These are phyloP conservation scores for Diabrotica undecimpunctata DNA, from an alignment of 1,140 invertebrate species.

Conservation along the genomic window DNA sequence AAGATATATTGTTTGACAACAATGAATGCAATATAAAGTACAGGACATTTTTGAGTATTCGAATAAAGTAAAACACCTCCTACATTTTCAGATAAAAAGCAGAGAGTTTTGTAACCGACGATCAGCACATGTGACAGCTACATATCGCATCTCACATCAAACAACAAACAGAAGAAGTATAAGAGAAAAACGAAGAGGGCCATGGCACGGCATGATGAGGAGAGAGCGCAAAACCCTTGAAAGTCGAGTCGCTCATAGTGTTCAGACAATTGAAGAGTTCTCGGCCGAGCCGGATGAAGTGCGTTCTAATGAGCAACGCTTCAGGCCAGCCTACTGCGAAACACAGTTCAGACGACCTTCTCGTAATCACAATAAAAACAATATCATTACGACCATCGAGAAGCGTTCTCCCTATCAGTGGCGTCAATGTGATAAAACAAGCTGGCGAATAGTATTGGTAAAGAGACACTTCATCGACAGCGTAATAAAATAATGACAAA, in stretches of 20 bases:
- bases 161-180: background rate
- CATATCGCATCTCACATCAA: background rate
- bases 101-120: no score
- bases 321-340: constrained; percentile 20
- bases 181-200: constrained; percentile 20
- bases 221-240: constrained; percentile 11
- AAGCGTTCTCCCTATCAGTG: constrained; percentile 15
- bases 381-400: constrained; percentile 34
- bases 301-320: constrained; percentile 39
- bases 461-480: no score
- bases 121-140: constrained; percentile 7
- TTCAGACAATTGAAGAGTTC: constrained; percentile 39
- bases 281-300: constrained; percentile 35
- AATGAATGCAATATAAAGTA: no score
- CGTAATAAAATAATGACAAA: no score
- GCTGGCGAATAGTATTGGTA: no score
- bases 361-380: constrained; percentile 35
- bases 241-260: constrained; percentile 25
- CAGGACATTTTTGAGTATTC: no score
- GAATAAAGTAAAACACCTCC: no score
- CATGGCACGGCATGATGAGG: constrained; percentile 21
- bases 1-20: no score
- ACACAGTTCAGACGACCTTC: constrained; percentile 10
- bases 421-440: constrained; percentile 18
- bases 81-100: no score